These are phyloP conservation scores for Agrilus cyanescens DNA, from an alignment of 2,888 invertebrate species.

Conservation along the genomic window DNA sequence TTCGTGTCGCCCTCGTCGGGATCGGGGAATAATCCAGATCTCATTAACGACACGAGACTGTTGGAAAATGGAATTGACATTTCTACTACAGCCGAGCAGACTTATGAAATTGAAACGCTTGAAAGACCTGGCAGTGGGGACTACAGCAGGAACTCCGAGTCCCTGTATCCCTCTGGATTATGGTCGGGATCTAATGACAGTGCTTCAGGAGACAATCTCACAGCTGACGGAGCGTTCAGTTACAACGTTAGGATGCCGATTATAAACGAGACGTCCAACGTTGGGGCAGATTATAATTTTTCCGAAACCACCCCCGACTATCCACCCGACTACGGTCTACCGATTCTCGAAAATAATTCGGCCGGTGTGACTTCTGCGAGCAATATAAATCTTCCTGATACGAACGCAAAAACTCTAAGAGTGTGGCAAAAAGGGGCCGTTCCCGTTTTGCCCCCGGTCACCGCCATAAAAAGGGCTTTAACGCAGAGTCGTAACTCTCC, in stretches of 20 bases:
- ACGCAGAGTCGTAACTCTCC: constrained; percentile 75
- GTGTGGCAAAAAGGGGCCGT: constrained; percentile 79
- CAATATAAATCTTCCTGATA: constrained; percentile 37
- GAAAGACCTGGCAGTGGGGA: constrained; percentile 60
- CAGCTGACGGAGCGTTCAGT: constrained; percentile 43
- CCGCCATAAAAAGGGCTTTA: constrained; percentile 72
- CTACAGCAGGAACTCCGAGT: constrained; percentile 63
- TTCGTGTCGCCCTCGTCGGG: constrained; percentile 66
- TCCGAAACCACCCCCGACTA: constrained; percentile 39
- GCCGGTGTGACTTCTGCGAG: constrained; percentile 32
- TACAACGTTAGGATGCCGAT: constrained; percentile 68
- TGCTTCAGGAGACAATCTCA: constrained; percentile 45
- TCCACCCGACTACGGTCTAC: constrained; percentile 69
- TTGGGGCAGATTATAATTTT: constrained; percentile 47
- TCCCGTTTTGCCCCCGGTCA: constrained; percentile 74
- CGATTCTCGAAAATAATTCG: constrained; percentile 38
- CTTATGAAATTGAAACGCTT: constrained; percentile 29
- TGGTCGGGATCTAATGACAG: constrained; percentile 43
- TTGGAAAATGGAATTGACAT: constrained; percentile 43
- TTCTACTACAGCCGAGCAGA: constrained; percentile 21
- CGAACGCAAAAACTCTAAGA: constrained; percentile 66
- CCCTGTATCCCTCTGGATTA: constrained; percentile 66
- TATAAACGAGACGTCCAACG: constrained; percentile 49
- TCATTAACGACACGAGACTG: constrained; percentile 71
- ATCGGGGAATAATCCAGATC: constrained; percentile 69